A percentile compares a stretch with the other conserved stretches of the same genome.
Evolutionary conservation across 2,797 vertebrate genomes (phyloP).

Genomic region (Aythya fuligula): DNA sequence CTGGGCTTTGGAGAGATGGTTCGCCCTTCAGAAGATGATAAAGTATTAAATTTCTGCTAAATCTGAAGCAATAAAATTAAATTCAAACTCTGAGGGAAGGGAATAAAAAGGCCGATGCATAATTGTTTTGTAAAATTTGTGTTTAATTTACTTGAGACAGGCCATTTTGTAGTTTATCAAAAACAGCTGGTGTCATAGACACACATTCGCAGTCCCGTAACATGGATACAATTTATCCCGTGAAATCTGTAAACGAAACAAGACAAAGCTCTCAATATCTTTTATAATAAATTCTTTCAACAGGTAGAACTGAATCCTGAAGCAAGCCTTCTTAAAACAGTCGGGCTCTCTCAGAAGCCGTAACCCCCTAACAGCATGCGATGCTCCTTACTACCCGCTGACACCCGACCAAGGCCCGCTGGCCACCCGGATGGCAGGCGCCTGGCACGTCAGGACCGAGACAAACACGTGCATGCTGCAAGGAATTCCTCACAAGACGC

Average conservation of each 20-base stretch:
- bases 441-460: rapidly evolving
- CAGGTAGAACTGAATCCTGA: slow-evolving; percentile 3
- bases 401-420: background rate
- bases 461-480: background rate
- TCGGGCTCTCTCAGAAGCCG: background rate
- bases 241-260: background rate
- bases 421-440: background rate
- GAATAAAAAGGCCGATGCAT: background rate
- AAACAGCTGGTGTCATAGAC: slow-evolving; percentile 55
- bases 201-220: background rate
- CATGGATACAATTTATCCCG: background rate
- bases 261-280: slow-evolving; percentile 36
- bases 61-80: slow-evolving; percentile 31
- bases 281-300: slow-evolving; percentile 47
- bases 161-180: slow-evolving; percentile 26
- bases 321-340: background rate
- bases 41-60: slow-evolving; percentile 21
- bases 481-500: background rate
- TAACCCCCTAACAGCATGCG: background rate
- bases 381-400: background rate
- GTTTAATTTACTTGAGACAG: background rate
- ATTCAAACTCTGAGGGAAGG: background rate
- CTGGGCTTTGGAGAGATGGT: background rate
- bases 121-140: slow-evolving; percentile 31
- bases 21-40: background rate